A percentile compares a stretch with the other conserved stretches of the same genome.
These are phyloP conservation scores for Cacoxenus indagator DNA, from an alignment of 2,888 invertebrate genomes.

Conservation along the genomic window DNA sequence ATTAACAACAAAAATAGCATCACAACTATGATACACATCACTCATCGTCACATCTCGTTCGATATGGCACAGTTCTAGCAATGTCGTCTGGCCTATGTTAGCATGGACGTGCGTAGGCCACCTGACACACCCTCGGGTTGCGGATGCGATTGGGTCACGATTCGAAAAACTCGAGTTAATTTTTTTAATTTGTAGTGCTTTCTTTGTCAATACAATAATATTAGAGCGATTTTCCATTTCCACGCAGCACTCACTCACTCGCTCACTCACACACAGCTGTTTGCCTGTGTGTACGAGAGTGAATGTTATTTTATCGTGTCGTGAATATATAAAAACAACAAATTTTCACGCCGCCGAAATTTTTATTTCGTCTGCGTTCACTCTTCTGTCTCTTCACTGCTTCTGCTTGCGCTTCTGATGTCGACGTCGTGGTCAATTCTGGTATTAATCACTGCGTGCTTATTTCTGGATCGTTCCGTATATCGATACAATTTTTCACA, in stretches of 20 bases:
- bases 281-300: neutral
- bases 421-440: constrained; percentile 23
- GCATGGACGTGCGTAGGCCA: too few relatives aligned
- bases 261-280: neutral
- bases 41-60: neutral
- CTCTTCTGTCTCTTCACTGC: neutral
- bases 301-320: neutral
- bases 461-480: constrained; percentile 29
- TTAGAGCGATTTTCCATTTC: neutral
- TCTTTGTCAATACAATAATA: neutral
- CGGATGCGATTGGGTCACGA: too few relatives aligned
- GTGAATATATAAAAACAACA: constrained; percentile 14
- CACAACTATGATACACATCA: neutral
- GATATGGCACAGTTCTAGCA: constrained; percentile 2
- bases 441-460: constrained; percentile 47
- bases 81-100: too few relatives aligned
- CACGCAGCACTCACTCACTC: neutral
- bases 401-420: neutral
- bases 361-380: neutral
- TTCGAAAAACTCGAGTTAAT: too few relatives aligned
- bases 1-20: constrained; percentile 1
- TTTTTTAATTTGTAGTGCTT: neutral
- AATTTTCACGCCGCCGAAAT: constrained; percentile 9
- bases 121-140: too few relatives aligned
- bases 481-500: neutral